phyloP scores from a whole-genome alignment of 2,888 invertebrate species.

The Thera obeliscata region DNA sequence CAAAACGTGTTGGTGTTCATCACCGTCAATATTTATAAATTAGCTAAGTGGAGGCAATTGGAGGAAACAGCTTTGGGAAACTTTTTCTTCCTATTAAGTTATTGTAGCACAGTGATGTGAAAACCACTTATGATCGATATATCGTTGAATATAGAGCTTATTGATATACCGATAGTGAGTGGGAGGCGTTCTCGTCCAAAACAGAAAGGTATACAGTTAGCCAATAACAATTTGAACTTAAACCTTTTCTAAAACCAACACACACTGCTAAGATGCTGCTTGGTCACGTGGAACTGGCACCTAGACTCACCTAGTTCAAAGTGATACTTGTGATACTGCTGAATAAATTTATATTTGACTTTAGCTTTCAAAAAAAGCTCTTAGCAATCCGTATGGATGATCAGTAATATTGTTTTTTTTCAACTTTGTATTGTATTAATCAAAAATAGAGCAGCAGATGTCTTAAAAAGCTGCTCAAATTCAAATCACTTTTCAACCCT shows the following conservation, averaged over 20 bases:
- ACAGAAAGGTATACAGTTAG: background rate
- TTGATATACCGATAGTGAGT: background rate
- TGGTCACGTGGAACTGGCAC: too few species aligned
- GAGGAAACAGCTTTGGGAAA: slow-evolving; percentile 4
- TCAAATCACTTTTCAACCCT: slow-evolving; percentile 7
- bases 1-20: slow-evolving; percentile 28
- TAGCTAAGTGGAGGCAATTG: slow-evolving; percentile 7
- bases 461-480: background rate
- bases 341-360: too few species aligned
- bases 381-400: too few species aligned
- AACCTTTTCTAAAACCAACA: too few species aligned
- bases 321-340: too few species aligned
- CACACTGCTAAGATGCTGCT: too few species aligned
- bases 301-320: too few species aligned
- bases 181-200: background rate
- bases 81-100: slow-evolving; percentile 2
- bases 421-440: background rate
- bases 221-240: too few species aligned
- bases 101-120: slow-evolving; percentile 3
- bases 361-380: too few species aligned
- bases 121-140: background rate
- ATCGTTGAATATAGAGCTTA: background rate
- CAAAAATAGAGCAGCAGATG: slow-evolving; percentile 14
- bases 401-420: too few species aligned
- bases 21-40: slow-evolving; percentile 29